These are phyloP conservation scores for Glareola pratincola DNA, from an alignment of 2,113 vertebrate species.

Conservation along the genomic window DNA sequence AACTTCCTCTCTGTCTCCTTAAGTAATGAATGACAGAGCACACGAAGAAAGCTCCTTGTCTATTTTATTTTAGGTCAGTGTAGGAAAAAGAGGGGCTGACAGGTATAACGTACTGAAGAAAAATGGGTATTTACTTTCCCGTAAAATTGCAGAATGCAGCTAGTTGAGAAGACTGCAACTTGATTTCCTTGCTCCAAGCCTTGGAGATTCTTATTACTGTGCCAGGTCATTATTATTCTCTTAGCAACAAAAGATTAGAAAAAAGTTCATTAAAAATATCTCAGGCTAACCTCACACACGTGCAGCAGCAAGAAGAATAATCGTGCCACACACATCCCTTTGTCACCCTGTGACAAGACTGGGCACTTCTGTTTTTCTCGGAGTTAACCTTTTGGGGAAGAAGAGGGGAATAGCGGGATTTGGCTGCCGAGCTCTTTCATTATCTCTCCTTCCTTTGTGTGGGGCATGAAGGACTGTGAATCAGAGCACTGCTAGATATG, in stretches of 20 bases:
- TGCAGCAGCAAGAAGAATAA: background rate
- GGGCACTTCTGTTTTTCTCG: background rate
- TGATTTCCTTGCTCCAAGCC: slow-evolving; percentile 20
- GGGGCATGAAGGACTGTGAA: background rate
- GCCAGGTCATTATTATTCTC: slow-evolving; percentile 3
- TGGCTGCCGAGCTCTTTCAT: slow-evolving; percentile 7
- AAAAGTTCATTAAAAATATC: background rate
- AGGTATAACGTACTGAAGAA: background rate
- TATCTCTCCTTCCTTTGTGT: background rate
- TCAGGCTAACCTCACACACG: background rate
- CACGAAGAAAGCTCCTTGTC: background rate
- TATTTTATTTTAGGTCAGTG: background rate
- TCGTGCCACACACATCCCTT: background rate
- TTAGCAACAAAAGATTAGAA: slow-evolving; percentile 1
- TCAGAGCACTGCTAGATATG: background rate
- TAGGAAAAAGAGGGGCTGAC: background rate
- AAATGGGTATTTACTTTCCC: slow-evolving; percentile 17
- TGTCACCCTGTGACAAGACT: background rate
- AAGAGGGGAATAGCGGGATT: background rate
- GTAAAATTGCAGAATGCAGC: slow-evolving; percentile 12
- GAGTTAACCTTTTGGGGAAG: background rate
- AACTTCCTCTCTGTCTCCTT: background rate
- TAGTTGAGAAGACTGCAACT: background rate
- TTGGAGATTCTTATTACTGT: background rate
- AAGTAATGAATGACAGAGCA: slow-evolving; percentile 2